These are phyloP conservation scores for Hemicrepidius hirtus DNA, from an alignment of 2,888 invertebrate species.

Conservation along the genomic window DNA sequence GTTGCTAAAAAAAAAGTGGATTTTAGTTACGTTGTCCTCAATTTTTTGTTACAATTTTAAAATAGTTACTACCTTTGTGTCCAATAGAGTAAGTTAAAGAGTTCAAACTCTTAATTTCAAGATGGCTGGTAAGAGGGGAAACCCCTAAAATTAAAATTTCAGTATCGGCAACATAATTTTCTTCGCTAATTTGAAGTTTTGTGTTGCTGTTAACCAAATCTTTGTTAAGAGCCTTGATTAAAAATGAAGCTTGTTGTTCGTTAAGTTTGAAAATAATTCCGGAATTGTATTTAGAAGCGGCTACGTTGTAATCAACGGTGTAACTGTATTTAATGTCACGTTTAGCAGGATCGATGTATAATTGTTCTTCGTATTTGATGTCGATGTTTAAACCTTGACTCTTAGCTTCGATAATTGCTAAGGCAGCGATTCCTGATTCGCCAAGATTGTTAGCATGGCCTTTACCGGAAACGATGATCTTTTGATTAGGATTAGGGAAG, in stretches of 20 bases:
- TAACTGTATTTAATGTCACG: constrained; percentile 53
- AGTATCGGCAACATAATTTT: constrained; percentile 72
- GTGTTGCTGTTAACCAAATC: constrained; percentile 75
- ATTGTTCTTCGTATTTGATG: constrained; percentile 56
- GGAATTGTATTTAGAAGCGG: constrained; percentile 61
- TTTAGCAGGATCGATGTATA: constrained; percentile 52
- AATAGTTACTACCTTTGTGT: constrained; percentile 51
- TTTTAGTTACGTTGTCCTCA: too few relatives aligned
- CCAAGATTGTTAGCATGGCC: constrained; percentile 49
- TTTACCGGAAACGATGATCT: constrained; percentile 71
- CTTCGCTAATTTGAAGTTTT: constrained; percentile 72
- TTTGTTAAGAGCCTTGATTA: constrained; percentile 70
- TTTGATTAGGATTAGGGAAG: constrained; percentile 76
- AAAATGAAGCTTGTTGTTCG: constrained; percentile 60
- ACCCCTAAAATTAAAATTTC: constrained; percentile 74
- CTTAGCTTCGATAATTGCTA: constrained; percentile 68
- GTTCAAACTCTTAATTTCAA: constrained; percentile 76
- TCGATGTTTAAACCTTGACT: constrained; percentile 71
- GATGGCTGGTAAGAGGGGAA: constrained; percentile 72
- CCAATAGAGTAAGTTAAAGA: constrained; percentile 75
- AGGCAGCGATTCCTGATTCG: constrained; percentile 70
- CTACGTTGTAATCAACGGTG: constrained; percentile 57
- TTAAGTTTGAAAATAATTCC: constrained; percentile 55
- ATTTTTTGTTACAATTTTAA: too few relatives aligned
- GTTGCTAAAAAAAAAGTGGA: not conserved